Conservation (phyloP, 2,797 vertebrate species). For the Clarias pachynema region DNA sequence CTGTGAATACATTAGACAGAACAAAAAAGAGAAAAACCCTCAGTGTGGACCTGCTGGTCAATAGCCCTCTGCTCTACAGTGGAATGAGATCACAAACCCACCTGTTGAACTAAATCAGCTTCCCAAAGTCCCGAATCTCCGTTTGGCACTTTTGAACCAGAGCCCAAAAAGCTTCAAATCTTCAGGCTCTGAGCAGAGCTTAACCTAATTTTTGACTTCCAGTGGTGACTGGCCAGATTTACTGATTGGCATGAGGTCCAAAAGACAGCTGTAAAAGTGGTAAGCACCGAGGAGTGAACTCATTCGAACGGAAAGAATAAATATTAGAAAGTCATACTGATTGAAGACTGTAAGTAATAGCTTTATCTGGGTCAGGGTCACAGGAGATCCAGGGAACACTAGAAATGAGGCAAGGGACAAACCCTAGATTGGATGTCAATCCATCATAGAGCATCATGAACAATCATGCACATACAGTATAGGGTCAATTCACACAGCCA, state of each 20-base stretch:
- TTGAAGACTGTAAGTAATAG: conserved; percentile 20
- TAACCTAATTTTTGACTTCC: conserved; percentile 66
- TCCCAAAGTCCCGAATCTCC: conserved; percentile 53
- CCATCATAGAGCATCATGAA: neutral
- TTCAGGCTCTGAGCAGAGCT: conserved; percentile 59
- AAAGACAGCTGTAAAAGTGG: conserved; percentile 50
- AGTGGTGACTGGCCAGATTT: conserved; percentile 64
- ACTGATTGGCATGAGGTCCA: conserved; percentile 66
- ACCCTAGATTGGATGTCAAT: neutral
- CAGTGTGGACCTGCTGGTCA: conserved; percentile 47
- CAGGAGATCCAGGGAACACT: neutral
- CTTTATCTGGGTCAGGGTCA: neutral
- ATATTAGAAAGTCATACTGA: conserved; percentile 21
- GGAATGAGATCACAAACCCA: conserved; percentile 62
- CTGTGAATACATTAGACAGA: conserved; percentile 10
- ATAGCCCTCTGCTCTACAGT: conserved; percentile 51
- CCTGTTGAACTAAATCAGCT: conserved; percentile 63
- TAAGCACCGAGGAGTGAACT: conserved; percentile 46
- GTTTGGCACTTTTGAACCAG: conserved; percentile 52
- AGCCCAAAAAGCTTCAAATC: conserved; percentile 48
- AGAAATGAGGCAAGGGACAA: neutral
- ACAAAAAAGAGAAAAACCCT: conserved; percentile 4
- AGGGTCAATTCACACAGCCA: neutral
- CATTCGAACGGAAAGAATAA: conserved; percentile 43
- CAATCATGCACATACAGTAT: neutral